These are phyloP conservation scores for Eriocheir sinensis DNA, from an alignment of 1,140 invertebrate species.

Conservation along the genomic window DNA sequence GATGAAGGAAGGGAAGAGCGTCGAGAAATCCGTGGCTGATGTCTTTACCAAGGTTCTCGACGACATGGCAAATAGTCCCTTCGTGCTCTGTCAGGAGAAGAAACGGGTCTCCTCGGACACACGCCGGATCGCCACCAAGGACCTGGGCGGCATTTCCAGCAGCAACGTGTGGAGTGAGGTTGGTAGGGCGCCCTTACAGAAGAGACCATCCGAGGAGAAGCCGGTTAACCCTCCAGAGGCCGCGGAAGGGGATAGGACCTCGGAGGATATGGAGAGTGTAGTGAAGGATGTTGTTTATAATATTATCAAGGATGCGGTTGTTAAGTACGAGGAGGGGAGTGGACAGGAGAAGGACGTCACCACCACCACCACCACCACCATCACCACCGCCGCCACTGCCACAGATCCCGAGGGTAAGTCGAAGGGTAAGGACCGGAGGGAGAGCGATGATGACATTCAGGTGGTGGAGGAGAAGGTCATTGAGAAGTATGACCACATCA, in stretches of 20 bases:
- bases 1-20: conserved; percentile 83
- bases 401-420: conserved; percentile 73
- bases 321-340: neutral
- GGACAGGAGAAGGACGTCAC: conserved; percentile 80
- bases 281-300: conserved; percentile 49
- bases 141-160: neutral
- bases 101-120: conserved; percentile 21
- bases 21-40: conserved; percentile 71
- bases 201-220: conserved; percentile 49
- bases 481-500: conserved; percentile 82
- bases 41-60: conserved; percentile 68
- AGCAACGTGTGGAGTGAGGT: neutral
- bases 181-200: neutral
- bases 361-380: conserved; percentile 72
- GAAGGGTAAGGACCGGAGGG: conserved; percentile 79
- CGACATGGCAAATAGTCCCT: conserved; percentile 65
- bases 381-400: conserved; percentile 62
- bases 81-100: conserved; percentile 66
- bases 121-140: neutral
- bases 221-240: conserved; percentile 27
- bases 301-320: conserved; percentile 36
- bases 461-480: conserved; percentile 81
- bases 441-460: conserved; percentile 71
- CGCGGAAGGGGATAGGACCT: neutral
- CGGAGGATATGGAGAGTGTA: neutral